These are phyloP conservation scores for Drosophila ficusphila DNA, from an alignment of 1,140 invertebrate species.

Conservation along the genomic window DNA sequence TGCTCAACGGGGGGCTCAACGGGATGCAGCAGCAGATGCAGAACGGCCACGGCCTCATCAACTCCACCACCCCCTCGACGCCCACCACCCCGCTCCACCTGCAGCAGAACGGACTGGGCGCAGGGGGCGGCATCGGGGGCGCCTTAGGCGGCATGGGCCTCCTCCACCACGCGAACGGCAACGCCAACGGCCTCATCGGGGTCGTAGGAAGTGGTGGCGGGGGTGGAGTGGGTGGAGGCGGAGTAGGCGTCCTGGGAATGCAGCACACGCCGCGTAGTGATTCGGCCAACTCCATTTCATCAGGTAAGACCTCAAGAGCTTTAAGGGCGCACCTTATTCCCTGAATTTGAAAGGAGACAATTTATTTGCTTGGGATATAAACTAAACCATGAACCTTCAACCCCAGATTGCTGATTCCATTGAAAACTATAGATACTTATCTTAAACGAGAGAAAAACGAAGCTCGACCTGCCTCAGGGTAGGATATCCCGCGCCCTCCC, in stretches of 20 bases:
- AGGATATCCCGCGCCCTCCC: too few species aligned
- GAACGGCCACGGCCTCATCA: slow-evolving; percentile 66
- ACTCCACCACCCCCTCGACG: slow-evolving; percentile 59
- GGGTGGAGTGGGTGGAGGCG: slow-evolving; percentile 22
- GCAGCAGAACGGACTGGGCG: slow-evolving; percentile 55
- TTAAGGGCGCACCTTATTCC: too few species aligned
- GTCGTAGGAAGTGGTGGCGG: slow-evolving; percentile 2
- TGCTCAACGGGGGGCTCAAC: slow-evolving; percentile 48
- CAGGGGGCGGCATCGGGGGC: slow-evolving; percentile 26
- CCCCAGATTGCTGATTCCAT: too few species aligned
- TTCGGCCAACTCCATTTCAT: slow-evolving; percentile 83
- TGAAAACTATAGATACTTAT: too few species aligned
- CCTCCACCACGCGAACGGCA: slow-evolving; percentile 59
- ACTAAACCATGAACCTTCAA: too few species aligned
- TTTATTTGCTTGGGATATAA: too few species aligned
- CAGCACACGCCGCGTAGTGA: slow-evolving; percentile 83
- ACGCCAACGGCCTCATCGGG: slow-evolving; percentile 49
- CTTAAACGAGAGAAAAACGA: too few species aligned
- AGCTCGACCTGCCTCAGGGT: too few species aligned
- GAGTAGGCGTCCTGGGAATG: slow-evolving; percentile 75
- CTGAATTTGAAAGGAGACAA: too few species aligned
- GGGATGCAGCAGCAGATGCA: slow-evolving; percentile 67
- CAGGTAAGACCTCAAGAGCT: slow-evolving; percentile 64
- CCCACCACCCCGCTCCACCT: slow-evolving; percentile 41
- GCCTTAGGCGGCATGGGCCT: slow-evolving; percentile 45